Percentiles rank a stretch among this genome's conserved stretches.
phyloP scores from a whole-genome alignment of 2,113 vertebrate genomes.

The Romanogobio albipinnatus region DNA sequence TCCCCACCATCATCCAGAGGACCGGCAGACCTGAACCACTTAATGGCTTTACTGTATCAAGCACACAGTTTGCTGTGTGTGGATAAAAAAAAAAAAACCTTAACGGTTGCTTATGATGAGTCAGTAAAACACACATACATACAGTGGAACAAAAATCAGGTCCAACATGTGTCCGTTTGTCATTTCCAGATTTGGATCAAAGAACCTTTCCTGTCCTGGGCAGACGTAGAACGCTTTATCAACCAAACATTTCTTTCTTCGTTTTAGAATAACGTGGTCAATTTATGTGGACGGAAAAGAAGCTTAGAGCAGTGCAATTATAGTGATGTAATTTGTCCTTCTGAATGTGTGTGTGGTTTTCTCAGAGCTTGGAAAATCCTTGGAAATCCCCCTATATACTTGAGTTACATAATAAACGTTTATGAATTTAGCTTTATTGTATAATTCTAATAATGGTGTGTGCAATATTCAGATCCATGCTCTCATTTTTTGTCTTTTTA shows the following conservation, averaged over 20 bases:
- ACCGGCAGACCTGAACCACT: conserved; percentile 10
- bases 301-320: neutral
- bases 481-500: neutral
- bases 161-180: neutral
- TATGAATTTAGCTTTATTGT: neutral
- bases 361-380: neutral
- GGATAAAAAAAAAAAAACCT: neutral
- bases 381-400: neutral
- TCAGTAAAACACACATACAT: neutral
- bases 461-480: neutral
- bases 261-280: neutral
- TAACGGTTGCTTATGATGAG: neutral
- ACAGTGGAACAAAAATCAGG: neutral
- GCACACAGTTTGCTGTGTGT: neutral
- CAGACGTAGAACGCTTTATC: neutral
- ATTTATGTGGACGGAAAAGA: neutral
- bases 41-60: conserved; percentile 22
- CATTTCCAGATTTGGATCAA: neutral
- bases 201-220: neutral
- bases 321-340: neutral
- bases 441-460: too few relatives aligned
- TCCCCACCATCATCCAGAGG: conserved; percentile 39
- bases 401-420: neutral
- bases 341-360: neutral
- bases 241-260: neutral